Conservation (phyloP, 2,797 vertebrate genomes). For the Scarus forsteni region DNA sequence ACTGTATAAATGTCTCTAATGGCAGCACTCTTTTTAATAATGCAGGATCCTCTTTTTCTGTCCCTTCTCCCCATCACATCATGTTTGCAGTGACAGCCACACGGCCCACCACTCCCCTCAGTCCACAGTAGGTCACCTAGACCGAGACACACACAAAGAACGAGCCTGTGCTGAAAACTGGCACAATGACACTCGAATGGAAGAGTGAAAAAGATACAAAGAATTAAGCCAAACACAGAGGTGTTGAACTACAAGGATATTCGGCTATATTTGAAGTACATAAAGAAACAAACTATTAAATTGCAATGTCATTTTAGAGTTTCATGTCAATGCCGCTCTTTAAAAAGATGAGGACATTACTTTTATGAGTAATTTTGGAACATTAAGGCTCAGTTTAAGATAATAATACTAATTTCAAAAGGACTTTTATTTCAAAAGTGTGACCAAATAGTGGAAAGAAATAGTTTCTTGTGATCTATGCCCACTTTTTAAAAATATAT, state of each 20-base stretch:
- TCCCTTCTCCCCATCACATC: constrained; percentile 44
- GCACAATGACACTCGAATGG: constrained; percentile 22
- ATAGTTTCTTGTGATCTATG: too few species aligned
- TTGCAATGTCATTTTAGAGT: too few species aligned
- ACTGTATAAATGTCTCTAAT: constrained; percentile 77
- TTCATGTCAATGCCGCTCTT: too few species aligned
- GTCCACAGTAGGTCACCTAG: constrained; percentile 35
- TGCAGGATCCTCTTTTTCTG: constrained; percentile 62
- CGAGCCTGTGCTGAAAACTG: not conserved
- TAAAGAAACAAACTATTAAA: too few species aligned
- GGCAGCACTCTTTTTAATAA: constrained; percentile 76
- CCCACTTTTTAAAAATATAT: too few species aligned
- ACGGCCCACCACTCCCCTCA: constrained; percentile 49
- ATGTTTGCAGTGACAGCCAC: constrained; percentile 66
- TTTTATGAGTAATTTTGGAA: too few species aligned
- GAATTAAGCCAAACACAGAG: not conserved
- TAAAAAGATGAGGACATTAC: too few species aligned
- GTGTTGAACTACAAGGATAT: not conserved
- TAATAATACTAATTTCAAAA: too few species aligned
- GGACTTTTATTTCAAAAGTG: too few species aligned
- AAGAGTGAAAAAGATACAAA: constrained; percentile 6
- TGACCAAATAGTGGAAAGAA: too few species aligned
- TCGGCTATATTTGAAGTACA: not conserved
- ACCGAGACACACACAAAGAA: not conserved
- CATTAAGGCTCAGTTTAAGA: too few species aligned